Evolutionary conservation across 2,797 vertebrate genomes (phyloP).

Genomic region (Mus spretus): DNA sequence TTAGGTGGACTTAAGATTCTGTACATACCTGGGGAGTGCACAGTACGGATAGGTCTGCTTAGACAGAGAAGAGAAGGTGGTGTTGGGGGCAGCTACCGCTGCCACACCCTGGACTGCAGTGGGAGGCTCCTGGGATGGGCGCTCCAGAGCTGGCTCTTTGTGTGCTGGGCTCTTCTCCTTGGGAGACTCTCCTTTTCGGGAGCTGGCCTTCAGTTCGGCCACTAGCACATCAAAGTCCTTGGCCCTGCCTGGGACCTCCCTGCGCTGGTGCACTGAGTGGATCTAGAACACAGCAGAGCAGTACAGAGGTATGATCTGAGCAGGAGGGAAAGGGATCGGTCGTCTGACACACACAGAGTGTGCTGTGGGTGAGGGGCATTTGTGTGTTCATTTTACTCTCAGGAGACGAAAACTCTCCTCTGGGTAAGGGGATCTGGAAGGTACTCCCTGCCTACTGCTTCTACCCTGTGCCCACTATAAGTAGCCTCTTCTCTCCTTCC

Average conservation of each 20-base stretch:
- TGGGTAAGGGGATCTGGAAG: neutral
- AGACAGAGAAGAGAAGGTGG: constrained; percentile 87
- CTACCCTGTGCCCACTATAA: neutral
- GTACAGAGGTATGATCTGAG: constrained; percentile 42
- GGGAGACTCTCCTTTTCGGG: constrained; percentile 90
- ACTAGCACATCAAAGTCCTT: constrained; percentile 96
- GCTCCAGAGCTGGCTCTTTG: constrained; percentile 77
- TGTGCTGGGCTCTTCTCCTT: constrained; percentile 90
- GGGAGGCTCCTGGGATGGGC: constrained; percentile 78
- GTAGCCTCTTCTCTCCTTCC: neutral
- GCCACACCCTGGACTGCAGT: constrained; percentile 83
- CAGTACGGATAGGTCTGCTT: constrained; percentile 90
- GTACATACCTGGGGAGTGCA: constrained; percentile 91
- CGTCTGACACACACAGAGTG: neutral
- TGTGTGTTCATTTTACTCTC: neutral
- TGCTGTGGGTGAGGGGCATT: neutral
- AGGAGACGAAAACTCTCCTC: neutral
- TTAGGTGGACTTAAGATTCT: neutral
- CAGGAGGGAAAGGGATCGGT: neutral
- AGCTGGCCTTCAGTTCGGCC: constrained; percentile 93
- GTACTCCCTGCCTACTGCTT: neutral
- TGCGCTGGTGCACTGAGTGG: constrained; percentile 96
- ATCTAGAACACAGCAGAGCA: constrained; percentile 88
- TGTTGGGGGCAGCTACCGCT: constrained; percentile 84
- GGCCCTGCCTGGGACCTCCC: constrained; percentile 94